phyloP scores from a whole-genome alignment of 2,797 vertebrate genomes.

The Sylvilagus floridanus region DNA sequence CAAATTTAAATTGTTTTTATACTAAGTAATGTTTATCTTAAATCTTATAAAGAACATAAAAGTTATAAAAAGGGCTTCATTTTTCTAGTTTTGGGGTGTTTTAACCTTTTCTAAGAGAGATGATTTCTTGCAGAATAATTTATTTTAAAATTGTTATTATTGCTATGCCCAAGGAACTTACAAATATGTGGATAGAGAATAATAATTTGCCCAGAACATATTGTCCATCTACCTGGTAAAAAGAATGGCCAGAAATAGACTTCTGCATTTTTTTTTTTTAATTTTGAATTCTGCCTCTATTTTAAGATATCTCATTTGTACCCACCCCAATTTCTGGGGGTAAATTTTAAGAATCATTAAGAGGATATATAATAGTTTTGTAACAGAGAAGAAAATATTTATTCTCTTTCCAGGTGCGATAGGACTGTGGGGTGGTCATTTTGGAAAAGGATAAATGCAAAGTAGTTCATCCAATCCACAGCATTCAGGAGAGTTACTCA shows the following conservation, averaged over 20 bases:
- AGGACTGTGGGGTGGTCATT: background rate
- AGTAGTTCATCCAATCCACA: background rate
- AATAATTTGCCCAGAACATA: background rate
- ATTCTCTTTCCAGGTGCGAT: background rate
- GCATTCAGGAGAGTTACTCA: background rate
- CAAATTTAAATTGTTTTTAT: background rate
- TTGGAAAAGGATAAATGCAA: background rate
- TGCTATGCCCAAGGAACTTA: background rate
- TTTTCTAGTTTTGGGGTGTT: background rate
- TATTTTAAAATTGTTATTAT: background rate
- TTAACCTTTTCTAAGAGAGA: background rate
- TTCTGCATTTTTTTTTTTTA: background rate
- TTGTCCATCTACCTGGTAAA: background rate
- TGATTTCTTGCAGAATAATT: background rate
- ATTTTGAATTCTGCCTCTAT: background rate
- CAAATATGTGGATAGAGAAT: background rate
- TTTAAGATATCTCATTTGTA: background rate
- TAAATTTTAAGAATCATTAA: background rate
- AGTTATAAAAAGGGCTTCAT: background rate
- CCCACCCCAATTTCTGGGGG: background rate
- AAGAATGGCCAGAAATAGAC: background rate
- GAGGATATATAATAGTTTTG: background rate
- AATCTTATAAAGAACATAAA: slow-evolving; percentile 19
- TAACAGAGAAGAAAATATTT: background rate
- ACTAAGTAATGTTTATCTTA: background rate